Conservation (phyloP, 1,140 invertebrate species). For the Leptestheria dahalacensis region DNA sequence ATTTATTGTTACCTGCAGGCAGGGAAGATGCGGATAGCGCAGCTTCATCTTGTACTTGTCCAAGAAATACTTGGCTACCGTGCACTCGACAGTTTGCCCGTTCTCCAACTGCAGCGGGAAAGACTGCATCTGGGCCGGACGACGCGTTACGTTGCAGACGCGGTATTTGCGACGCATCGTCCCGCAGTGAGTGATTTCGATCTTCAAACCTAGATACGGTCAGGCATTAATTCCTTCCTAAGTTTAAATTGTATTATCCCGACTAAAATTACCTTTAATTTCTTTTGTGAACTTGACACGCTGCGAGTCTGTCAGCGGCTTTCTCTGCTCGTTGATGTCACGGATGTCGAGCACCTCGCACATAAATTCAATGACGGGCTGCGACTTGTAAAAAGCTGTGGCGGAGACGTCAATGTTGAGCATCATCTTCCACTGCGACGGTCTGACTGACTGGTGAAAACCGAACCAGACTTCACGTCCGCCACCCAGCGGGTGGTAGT, state of each 20-base stretch:
- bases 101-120: constrained; percentile 99
- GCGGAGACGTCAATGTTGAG: constrained; percentile 99
- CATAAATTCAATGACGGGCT: constrained; percentile 99
- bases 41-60: constrained; percentile 99
- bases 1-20: constrained; percentile 87
- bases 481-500: constrained; percentile 94
- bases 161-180: constrained; percentile 96
- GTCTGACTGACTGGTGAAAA: constrained; percentile 98
- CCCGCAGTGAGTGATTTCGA: constrained; percentile 99
- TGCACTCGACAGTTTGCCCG: constrained; percentile 98
- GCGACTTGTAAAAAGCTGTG: constrained; percentile 99
- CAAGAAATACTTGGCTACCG: constrained; percentile 98
- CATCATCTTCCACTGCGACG: constrained; percentile 99
- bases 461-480: constrained; percentile 99
- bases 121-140: constrained; percentile 98
- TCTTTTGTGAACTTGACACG: constrained; percentile 99
- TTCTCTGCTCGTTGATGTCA: constrained; percentile 86
- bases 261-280: constrained; percentile 61
- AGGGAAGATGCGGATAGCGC: constrained; percentile 92
- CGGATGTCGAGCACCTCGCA: constrained; percentile 97
- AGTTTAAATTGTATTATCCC: too few relatives aligned
- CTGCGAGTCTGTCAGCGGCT: constrained; percentile 95
- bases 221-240: too few relatives aligned
- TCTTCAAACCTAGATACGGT: constrained; percentile 83
- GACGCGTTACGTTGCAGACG: constrained; percentile 95